These are phyloP conservation scores for Ormyrus pomaceus DNA, from an alignment of 2,888 invertebrate genomes.

Conservation along the genomic window DNA sequence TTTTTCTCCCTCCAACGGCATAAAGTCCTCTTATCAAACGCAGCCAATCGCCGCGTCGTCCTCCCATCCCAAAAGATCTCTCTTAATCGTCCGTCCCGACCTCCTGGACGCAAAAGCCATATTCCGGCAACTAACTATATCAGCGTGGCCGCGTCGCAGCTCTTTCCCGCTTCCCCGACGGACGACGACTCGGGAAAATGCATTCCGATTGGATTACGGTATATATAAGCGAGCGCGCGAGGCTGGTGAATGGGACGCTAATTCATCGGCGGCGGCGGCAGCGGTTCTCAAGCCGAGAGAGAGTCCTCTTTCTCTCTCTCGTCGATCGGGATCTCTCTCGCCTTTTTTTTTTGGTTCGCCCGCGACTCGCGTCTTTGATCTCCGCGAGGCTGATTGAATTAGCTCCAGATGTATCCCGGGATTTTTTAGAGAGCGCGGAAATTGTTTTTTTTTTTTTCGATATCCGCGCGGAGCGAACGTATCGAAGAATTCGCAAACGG, in stretches of 20 bases:
- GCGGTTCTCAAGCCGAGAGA: slow-evolving; percentile 14
- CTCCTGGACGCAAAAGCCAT: not conserved
- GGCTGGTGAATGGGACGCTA: slow-evolving; percentile 62
- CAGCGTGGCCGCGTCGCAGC: not conserved
- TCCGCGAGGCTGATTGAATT: not conserved
- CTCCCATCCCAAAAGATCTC: not conserved
- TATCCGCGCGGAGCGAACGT: too few species aligned
- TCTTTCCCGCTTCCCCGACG: not conserved
- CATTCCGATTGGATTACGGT: slow-evolving; percentile 66
- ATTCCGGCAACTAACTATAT: too few species aligned
- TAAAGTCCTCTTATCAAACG: too few species aligned
- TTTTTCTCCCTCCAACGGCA: too few species aligned
- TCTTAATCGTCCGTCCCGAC: not conserved
- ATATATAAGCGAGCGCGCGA: slow-evolving; percentile 52
- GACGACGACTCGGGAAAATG: slow-evolving; percentile 58
- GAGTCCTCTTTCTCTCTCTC: slow-evolving; percentile 4
- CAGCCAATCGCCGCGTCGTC: too few species aligned
- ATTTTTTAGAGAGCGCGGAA: not conserved
- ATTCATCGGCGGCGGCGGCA: slow-evolving; percentile 57
- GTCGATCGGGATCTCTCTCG: not conserved
- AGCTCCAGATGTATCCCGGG: not conserved
- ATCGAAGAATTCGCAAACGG: not conserved
- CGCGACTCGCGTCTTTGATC: not conserved
- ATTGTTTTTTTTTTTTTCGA: not conserved
- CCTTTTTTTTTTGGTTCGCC: not conserved